phyloP scores from a whole-genome alignment of 1,140 invertebrate genomes.

The Ceratina australensis region DNA sequence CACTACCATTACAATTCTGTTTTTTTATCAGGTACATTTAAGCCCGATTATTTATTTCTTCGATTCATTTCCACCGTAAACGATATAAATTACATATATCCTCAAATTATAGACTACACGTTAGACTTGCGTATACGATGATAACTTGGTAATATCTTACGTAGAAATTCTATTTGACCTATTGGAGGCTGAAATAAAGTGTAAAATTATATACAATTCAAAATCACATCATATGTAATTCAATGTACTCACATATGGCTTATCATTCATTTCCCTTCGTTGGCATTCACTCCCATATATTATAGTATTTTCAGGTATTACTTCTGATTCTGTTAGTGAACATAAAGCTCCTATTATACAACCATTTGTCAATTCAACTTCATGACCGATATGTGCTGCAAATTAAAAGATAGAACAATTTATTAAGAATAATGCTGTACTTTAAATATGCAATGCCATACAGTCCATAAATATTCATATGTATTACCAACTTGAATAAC shows the following conservation, averaged over 20 bases:
- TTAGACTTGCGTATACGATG: constrained; percentile 91
- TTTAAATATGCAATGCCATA: not conserved
- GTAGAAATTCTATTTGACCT: constrained; percentile 94
- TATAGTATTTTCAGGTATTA: constrained; percentile 92
- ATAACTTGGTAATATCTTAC: constrained; percentile 96
- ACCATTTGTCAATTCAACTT: constrained; percentile 92
- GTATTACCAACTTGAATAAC: not conserved
- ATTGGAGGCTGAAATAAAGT: constrained; percentile 87
- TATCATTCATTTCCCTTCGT: constrained; percentile 91
- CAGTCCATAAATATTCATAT: too few species aligned
- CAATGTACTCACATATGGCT: constrained; percentile 84
- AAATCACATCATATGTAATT: not conserved
- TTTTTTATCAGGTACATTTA: too few species aligned
- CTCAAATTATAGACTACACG: constrained; percentile 64
- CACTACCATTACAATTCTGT: not conserved
- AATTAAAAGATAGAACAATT: constrained; percentile 21
- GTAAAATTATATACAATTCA: not conserved
- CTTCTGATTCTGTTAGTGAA: constrained; percentile 85
- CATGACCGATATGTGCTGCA: constrained; percentile 87
- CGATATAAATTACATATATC: constrained; percentile 11
- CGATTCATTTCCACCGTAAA: too few species aligned
- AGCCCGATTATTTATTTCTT: too few species aligned
- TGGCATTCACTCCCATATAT: constrained; percentile 91
- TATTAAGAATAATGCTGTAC: not conserved
- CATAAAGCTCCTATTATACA: constrained; percentile 96